These are phyloP conservation scores for Eulemur mongoz DNA, from an alignment of 2,797 vertebrate genomes.

Conservation along the genomic window DNA sequence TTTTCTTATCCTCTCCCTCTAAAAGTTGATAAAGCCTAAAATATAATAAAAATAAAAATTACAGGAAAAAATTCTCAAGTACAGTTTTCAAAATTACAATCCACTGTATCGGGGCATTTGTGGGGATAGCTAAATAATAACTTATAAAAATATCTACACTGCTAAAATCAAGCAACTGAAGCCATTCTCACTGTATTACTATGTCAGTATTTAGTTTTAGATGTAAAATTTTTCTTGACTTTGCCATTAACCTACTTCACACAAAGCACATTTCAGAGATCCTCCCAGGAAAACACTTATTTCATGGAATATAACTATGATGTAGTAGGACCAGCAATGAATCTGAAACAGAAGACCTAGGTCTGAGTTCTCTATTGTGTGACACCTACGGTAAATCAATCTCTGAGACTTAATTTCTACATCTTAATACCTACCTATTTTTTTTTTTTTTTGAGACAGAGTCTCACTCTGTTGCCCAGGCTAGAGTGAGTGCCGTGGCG, in stretches of 20 bases:
- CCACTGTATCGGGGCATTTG: neutral
- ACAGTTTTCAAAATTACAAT: slow-evolving; percentile 53
- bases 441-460: too few relatives aligned
- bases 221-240: slow-evolving; percentile 14
- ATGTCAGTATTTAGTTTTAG: slow-evolving; percentile 20
- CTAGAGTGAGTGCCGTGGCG: too few relatives aligned
- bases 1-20: slow-evolving; percentile 84
- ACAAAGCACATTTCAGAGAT: neutral
- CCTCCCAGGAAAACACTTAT: neutral
- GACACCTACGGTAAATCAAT: neutral
- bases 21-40: slow-evolving; percentile 92
- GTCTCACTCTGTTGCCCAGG: too few relatives aligned
- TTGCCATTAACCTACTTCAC: slow-evolving; percentile 30
- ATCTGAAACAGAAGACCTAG: neutral
- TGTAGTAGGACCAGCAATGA: neutral
- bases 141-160: slow-evolving; percentile 12
- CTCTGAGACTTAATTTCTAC: neutral
- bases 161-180: slow-evolving; percentile 52
- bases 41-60: slow-evolving; percentile 63
- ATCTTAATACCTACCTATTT: neutral
- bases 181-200: neutral
- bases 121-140: neutral
- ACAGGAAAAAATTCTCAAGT: slow-evolving; percentile 1
- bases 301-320: neutral
- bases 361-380: neutral